Evolutionary conservation across 2,113 vertebrate genomes (phyloP).

Genomic region (Scopus umbretta): DNA sequence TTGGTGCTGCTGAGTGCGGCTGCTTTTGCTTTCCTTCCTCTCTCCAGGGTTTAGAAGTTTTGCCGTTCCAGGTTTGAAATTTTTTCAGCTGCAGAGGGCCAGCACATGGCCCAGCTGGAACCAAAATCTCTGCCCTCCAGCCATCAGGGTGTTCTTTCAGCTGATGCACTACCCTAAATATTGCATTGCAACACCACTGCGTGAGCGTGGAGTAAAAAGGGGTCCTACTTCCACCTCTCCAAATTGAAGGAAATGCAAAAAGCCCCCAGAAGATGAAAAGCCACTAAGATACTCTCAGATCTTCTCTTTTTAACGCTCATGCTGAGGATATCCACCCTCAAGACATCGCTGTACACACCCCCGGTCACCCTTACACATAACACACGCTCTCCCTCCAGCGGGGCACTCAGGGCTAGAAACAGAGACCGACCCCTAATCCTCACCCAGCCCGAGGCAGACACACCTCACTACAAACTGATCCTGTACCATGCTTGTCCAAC

Average conservation of each 20-base stretch:
- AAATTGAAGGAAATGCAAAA: neutral
- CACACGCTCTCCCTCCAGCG: neutral
- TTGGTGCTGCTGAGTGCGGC: neutral
- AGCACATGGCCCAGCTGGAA: neutral
- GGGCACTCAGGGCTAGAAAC: no score
- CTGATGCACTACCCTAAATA: neutral
- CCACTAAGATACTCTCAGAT: neutral
- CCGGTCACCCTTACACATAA: neutral
- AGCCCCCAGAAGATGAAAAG: neutral
- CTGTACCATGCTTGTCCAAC: neutral
- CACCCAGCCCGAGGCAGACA: neutral
- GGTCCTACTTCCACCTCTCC: neutral
- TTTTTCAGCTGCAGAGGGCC: neutral
- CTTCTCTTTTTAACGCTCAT: neutral
- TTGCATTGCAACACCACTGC: neutral
- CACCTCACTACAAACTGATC: neutral
- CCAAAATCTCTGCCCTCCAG: neutral
- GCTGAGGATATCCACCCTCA: neutral
- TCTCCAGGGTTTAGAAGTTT: neutral
- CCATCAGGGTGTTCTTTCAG: neutral
- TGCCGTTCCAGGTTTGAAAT: neutral
- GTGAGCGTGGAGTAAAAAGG: neutral
- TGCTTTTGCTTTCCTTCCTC: neutral
- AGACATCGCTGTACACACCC: neutral
- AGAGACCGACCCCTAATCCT: neutral